Evolutionary conservation across 2,113 vertebrate species (phyloP), one percentile per base, ranked within the genome.

Genomic region (Suncus etruscus): DNA sequence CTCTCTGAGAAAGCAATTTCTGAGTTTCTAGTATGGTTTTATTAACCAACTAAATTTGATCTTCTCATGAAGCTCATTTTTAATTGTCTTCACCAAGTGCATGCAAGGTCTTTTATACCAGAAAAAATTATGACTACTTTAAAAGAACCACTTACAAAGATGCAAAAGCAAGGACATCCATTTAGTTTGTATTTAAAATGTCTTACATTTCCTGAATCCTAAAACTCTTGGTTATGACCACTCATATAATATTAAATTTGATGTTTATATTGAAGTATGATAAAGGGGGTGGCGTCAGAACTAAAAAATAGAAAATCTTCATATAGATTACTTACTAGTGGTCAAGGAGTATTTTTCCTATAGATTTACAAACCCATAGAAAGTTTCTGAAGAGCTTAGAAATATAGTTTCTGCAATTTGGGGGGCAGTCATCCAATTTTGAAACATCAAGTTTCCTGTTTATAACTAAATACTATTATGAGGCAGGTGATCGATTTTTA

Each of bases 1-100:
- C 83, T 74, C 11, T 88, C 83, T 51, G 84, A 95, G 90, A 95
- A 96, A 97, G 32, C 39, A 91, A 73, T 58, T 48, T 80, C 47
- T 47, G 14, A 47, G 24, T 80, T 87, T 51, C 50, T 79, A 83
- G 7, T 32, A 65, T 85, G 78, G 82, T 74, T 63, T 88, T 94
- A 94, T 94, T 94, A 94, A 83, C 68, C 79, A 80, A 11, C 76
- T 94, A 92, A 94, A 94, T 94, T 94, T 94, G 51, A 92, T 88
- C 47, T 90, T 91, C 45, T 93, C 73, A 31, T 86, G 68, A 87
- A 94, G 25, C 32, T 83, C 72, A 82, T 90, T 88, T 94, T 94
- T 93, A 91, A 92, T 91, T 88, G 31, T 87, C 69, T 87, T 70
- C 58, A 91, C 31, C 50, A 90, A 91, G 29, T 90, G 70, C 29